phyloP scores from a whole-genome alignment of 2,888 invertebrate genomes.

The Brachylomia viminalis region DNA sequence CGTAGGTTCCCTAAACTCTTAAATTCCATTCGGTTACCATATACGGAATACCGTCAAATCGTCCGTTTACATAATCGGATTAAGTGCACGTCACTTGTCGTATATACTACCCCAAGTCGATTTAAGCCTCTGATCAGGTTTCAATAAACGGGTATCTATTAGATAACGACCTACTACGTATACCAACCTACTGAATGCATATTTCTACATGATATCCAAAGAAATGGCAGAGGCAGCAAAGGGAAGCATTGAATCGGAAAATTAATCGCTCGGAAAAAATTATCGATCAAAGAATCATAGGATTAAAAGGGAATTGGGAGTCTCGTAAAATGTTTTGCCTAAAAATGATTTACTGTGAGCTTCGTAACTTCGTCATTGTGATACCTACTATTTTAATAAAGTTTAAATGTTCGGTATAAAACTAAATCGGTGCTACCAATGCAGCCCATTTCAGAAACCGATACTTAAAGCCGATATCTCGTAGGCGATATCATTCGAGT shows the following conservation, averaged over 20 bases:
- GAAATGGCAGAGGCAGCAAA: constrained; percentile 7
- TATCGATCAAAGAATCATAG: neutral
- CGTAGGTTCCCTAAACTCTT: neutral
- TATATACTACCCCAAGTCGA: constrained; percentile 28
- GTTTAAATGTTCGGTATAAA: too few relatives aligned
- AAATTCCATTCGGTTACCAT: constrained; percentile 22
- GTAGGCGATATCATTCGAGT: constrained; percentile 21
- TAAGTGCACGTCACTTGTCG: constrained; percentile 38
- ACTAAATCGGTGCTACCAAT: neutral
- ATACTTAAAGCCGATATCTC: constrained; percentile 17
- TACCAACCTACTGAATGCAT: neutral
- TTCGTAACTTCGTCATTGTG: constrained; percentile 2
- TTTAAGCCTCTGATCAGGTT: constrained; percentile 51
- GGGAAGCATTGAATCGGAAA: constrained; percentile 30
- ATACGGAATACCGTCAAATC: constrained; percentile 45
- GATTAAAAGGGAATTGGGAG: neutral
- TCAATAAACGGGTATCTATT: constrained; percentile 30
- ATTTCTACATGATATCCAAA: neutral
- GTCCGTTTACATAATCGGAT: constrained; percentile 50
- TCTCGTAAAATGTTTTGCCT: neutral
- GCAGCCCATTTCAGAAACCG: constrained; percentile 13
- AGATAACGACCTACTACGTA: neutral
- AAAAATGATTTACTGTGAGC: neutral
- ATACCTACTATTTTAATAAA: neutral
- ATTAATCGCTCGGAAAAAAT: constrained; percentile 27